Conservation (phyloP, 2,113 vertebrate genomes). For the Lichenostomus cassidix region DNA sequence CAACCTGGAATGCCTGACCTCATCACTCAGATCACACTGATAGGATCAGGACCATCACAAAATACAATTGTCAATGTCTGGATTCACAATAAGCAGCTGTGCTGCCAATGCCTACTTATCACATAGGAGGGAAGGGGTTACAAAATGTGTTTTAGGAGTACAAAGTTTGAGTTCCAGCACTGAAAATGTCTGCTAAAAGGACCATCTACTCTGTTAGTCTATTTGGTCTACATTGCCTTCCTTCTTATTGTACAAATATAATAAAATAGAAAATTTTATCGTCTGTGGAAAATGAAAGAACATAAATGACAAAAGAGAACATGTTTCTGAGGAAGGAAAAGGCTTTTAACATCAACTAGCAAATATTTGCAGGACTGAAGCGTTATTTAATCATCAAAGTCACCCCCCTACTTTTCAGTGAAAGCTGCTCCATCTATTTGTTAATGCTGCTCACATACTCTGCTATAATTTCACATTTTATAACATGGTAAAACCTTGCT, state of each 20-base stretch:
- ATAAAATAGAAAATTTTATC: neutral
- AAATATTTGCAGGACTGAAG: neutral
- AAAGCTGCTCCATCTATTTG: neutral
- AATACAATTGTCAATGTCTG: neutral
- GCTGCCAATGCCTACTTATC: neutral
- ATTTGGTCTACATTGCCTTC: neutral
- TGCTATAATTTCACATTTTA: conserved; percentile 21
- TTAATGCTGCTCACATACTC: neutral
- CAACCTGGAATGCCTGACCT: neutral
- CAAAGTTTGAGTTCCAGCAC: neutral
- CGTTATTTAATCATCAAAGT: neutral
- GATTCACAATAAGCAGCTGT: neutral
- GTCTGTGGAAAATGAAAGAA: neutral
- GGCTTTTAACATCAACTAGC: neutral
- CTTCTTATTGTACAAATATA: neutral
- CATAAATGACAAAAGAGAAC: neutral
- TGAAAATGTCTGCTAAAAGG: neutral
- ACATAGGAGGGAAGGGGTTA: neutral
- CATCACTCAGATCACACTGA: neutral
- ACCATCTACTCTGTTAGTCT: neutral
- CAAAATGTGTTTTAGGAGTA: neutral
- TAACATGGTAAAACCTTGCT: neutral
- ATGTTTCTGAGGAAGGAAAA: neutral
- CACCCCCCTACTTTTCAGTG: neutral
- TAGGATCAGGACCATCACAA: neutral